Evolutionary conservation across 1,140 invertebrate genomes (phyloP), one percentile per base, ranked within the genome.

Genomic region (Pristionchus pacificus): DNA sequence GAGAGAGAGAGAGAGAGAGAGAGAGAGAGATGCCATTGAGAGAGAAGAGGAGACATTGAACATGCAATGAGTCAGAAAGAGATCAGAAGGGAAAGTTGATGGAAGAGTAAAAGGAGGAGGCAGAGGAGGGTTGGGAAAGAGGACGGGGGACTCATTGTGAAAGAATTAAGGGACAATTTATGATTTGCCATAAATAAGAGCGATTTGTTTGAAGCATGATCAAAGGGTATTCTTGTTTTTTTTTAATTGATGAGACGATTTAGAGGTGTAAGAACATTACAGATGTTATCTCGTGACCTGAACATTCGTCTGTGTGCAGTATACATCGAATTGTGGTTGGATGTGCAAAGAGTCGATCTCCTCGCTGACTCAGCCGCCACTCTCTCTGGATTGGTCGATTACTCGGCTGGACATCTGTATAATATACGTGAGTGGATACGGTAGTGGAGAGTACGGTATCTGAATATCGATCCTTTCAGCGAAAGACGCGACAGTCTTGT

Each of bases 241-340:
- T n/a, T n/a, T n/a, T n/a, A n/a, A n/a, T n/a, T n/a, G n/a, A n/a
- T n/a, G n/a, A n/a, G n/a, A n/a, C n/a, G n/a, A n/a, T n/a, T n/a
- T n/a, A n/a, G n/a, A n/a, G n/a, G n/a, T n/a, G n/a, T n/a, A n/a
- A n/a, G n/a, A n/a, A n/a, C n/a, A n/a, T n/a, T n/a, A n/a, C 68
- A 83, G 81, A 77, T 83, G 69, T 61, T 83, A 24, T 65, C 74
- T 19, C 65, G 82, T 28, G 78, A 82, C 67, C 70, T 82, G 55
- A 79, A 82, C 65, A 72, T 83, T 27, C 78, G 80, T 32, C 71
- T 82, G 30, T 82, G 78, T 15, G 82, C 81, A 28, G 75, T 82
- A 15, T 82, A 83, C 72, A 61, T 65, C 1, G 80, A 82, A 67
- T 28, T 80, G 6, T 80, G 78, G 79, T 30, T 80, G 24, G 79